Conservation (phyloP, 1,140 invertebrate species). For the Papilio helenus region DNA sequence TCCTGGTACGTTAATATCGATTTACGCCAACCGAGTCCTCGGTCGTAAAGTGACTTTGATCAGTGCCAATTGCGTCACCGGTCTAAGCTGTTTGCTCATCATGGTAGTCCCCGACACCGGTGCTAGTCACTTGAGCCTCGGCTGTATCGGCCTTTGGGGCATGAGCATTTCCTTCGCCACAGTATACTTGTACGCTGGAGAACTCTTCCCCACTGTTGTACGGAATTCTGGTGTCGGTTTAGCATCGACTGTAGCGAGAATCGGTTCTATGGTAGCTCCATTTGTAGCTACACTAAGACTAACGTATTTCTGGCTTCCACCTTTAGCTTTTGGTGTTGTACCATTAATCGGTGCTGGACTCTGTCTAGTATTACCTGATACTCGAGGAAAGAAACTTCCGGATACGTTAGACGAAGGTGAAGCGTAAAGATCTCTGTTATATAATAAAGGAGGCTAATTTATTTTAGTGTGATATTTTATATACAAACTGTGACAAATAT, state of each 20-base stretch:
- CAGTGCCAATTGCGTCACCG: slow-evolving; percentile 85
- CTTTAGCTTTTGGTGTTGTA: slow-evolving; percentile 87
- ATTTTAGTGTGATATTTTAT: slow-evolving; percentile 34
- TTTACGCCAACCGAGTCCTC: slow-evolving; percentile 85
- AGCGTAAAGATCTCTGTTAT: slow-evolving; percentile 47
- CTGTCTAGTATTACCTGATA: slow-evolving; percentile 86
- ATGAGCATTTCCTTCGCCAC: slow-evolving; percentile 84
- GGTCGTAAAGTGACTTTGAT: slow-evolving; percentile 87
- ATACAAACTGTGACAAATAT: not conserved
- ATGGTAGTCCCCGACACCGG: slow-evolving; percentile 79
- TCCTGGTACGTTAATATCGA: slow-evolving; percentile 87
- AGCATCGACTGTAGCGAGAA: slow-evolving; percentile 83
- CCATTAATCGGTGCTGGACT: slow-evolving; percentile 85
- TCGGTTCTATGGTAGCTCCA: slow-evolving; percentile 84
- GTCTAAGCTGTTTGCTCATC: slow-evolving; percentile 85
- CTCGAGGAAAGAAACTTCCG: slow-evolving; percentile 74
- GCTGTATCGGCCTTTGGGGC: slow-evolving; percentile 85
- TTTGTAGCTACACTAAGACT: slow-evolving; percentile 77
- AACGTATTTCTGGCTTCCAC: slow-evolving; percentile 83
- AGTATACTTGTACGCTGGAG: slow-evolving; percentile 84
- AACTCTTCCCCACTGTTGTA: slow-evolving; percentile 85
- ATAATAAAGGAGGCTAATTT: slow-evolving; percentile 29
- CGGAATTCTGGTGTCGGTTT: slow-evolving; percentile 84
- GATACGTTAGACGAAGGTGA: slow-evolving; percentile 79
- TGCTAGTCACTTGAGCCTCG: slow-evolving; percentile 78